A percentile compares a stretch with the other conserved stretches of the same genome.
phyloP scores from a whole-genome alignment of 2,888 invertebrate species.

The Brenthis ino region DNA sequence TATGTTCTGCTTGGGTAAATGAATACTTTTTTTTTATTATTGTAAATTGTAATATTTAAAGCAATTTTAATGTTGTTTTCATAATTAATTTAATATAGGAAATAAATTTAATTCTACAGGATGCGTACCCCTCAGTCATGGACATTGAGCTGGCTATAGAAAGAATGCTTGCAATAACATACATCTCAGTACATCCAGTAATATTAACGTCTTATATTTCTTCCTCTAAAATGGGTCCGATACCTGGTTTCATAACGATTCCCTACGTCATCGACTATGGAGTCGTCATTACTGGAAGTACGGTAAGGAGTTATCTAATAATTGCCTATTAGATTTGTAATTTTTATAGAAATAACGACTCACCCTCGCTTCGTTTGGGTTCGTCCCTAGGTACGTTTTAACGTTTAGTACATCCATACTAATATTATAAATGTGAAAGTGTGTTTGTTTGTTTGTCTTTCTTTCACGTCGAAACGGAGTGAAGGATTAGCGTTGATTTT shows the following conservation, averaged over 20 bases:
- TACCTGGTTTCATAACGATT: slow-evolving; percentile 74
- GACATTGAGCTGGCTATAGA: slow-evolving; percentile 85
- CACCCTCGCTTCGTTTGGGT: too few species aligned
- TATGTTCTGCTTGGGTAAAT: slow-evolving; percentile 65
- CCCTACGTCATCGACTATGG: slow-evolving; percentile 83
- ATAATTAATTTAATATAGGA: slow-evolving; percentile 4
- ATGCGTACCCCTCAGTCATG: slow-evolving; percentile 75
- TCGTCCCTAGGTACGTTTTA: too few species aligned
- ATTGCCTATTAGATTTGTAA: slow-evolving; percentile 7
- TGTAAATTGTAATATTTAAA: not conserved
- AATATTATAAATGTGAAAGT: too few species aligned
- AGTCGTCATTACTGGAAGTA: slow-evolving; percentile 75
- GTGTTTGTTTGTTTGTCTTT: too few species aligned
- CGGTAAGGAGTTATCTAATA: slow-evolving; percentile 48
- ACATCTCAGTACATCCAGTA: slow-evolving; percentile 68
- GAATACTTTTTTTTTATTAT: not conserved
- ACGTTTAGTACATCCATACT: too few species aligned
- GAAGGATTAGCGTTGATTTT: too few species aligned
- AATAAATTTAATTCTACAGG: slow-evolving; percentile 53
- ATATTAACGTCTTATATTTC: slow-evolving; percentile 57
- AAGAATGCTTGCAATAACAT: slow-evolving; percentile 71
- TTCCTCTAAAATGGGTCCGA: slow-evolving; percentile 60
- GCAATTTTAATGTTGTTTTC: not conserved
- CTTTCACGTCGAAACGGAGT: too few species aligned
- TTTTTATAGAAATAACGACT: too few species aligned